A percentile compares a stretch with the other conserved stretches of the same genome.
These are phyloP conservation scores for Sycobia sp. DNA, from an alignment of 1,140 invertebrate genomes.

Conservation along the genomic window DNA sequence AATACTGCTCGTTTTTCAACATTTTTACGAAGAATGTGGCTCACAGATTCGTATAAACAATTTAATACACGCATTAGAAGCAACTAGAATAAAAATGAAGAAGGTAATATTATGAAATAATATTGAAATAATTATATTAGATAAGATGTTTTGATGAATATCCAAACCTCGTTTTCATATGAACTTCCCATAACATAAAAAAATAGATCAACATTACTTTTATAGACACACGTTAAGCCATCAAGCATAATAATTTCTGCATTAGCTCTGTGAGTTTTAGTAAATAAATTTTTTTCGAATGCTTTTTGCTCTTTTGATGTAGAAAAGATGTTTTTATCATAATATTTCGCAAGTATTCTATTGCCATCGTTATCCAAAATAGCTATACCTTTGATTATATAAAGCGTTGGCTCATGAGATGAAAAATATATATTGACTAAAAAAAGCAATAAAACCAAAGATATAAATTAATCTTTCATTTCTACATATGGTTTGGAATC, in stretches of 20 bases:
- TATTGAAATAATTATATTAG: neutral
- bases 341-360: slow-evolving; percentile 95
- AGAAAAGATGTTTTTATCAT: slow-evolving; percentile 87
- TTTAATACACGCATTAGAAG: slow-evolving; percentile 94
- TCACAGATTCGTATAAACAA: slow-evolving; percentile 94
- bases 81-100: slow-evolving; percentile 65
- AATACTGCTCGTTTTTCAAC: slow-evolving; percentile 92
- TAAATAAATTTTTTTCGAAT: slow-evolving; percentile 98
- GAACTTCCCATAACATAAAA: slow-evolving; percentile 98
- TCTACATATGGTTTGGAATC: slow-evolving; percentile 29
- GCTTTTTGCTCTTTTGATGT: slow-evolving; percentile 93
- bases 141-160: neutral
- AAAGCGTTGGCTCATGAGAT: slow-evolving; percentile 86
- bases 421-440: slow-evolving; percentile 44
- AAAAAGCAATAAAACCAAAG: neutral
- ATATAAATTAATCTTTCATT: slow-evolving; percentile 7
- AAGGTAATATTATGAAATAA: slow-evolving; percentile 16
- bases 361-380: slow-evolving; percentile 99
- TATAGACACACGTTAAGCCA: slow-evolving; percentile 95
- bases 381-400: slow-evolving; percentile 93
- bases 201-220: slow-evolving; percentile 96
- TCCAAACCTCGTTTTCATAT: slow-evolving; percentile 91
- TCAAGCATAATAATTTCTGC: slow-evolving; percentile 99
- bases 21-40: slow-evolving; percentile 92
- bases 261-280: slow-evolving; percentile 93